phyloP scores from a whole-genome alignment of 2,888 invertebrate species.

The Synanthedon vespiformis region DNA sequence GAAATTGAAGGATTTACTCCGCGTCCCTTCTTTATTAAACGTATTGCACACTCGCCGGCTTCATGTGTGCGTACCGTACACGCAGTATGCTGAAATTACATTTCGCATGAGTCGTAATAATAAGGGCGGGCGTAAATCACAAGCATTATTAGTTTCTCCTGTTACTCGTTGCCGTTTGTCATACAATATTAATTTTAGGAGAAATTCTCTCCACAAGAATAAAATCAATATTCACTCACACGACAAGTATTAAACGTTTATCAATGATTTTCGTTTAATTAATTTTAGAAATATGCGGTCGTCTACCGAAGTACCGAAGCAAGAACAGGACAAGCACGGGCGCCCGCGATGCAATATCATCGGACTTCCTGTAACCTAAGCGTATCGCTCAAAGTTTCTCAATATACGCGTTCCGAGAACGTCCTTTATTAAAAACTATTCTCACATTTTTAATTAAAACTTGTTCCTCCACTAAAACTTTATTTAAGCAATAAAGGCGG shows the following conservation, averaged over 20 bases:
- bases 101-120: conserved; percentile 71
- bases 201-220: neutral
- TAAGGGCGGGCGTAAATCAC: conserved; percentile 69
- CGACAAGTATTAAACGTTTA: too few species aligned
- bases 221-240: too few species aligned
- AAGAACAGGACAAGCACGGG: conserved; percentile 7
- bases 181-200: conserved; percentile 46
- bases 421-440: conserved; percentile 71
- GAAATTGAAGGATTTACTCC: conserved; percentile 71
- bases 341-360: conserved; percentile 40
- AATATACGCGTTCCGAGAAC: conserved; percentile 65
- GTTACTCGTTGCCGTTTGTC: conserved; percentile 57
- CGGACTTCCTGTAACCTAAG: conserved; percentile 64
- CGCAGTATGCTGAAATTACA: conserved; percentile 66
- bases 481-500: conserved; percentile 71
- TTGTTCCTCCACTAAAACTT: conserved; percentile 70
- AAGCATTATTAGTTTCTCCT: conserved; percentile 67
- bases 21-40: conserved; percentile 71
- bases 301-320: too few species aligned
- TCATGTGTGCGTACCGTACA: conserved; percentile 45
- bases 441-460: conserved; percentile 72
- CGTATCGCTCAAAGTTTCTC: conserved; percentile 68
- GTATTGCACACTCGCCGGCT: conserved; percentile 55
- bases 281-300: too few species aligned
- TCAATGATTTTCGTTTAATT: too few species aligned